Evolutionary conservation across 2,888 invertebrate species (phyloP).

Genomic region (Cordylochernes scorpioides): DNA sequence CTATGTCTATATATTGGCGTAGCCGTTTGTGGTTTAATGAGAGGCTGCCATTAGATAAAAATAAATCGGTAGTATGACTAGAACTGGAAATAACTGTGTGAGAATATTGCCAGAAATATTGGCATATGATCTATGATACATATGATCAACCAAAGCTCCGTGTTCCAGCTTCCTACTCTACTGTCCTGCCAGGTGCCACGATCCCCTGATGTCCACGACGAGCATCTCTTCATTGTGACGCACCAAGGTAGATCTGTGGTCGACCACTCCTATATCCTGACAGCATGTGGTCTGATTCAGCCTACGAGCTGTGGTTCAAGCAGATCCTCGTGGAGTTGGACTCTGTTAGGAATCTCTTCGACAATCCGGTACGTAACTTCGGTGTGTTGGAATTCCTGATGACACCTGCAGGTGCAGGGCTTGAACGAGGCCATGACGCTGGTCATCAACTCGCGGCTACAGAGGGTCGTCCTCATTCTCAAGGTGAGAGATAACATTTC

Average conservation of each 20-base stretch:
- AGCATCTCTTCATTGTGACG: constrained; percentile 85
- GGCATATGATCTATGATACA: no score
- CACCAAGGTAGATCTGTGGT: constrained; percentile 51
- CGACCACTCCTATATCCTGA: not conserved
- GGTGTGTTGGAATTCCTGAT: constrained; percentile 1
- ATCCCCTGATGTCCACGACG: constrained; percentile 46
- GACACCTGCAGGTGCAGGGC: constrained; percentile 23
- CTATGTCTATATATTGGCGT: no score
- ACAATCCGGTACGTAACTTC: constrained; percentile 25
- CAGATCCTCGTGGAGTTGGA: constrained; percentile 92
- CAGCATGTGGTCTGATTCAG: constrained; percentile 26
- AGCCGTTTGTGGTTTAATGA: no score
- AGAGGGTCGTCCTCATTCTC: constrained; percentile 67
- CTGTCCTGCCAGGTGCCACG: constrained; percentile 29
- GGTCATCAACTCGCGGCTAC: constrained; percentile 66
- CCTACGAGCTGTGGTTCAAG: constrained; percentile 98
- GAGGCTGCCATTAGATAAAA: no score
- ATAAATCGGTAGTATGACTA: no score
- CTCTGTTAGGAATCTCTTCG: constrained; percentile 53
- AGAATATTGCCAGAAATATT: no score
- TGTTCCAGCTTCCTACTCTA: constrained; percentile 50
- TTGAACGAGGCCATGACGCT: constrained; percentile 73
- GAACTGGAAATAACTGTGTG: no score
- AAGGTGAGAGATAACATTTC: constrained; percentile 44
- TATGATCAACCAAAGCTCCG: no score